phyloP scores from a whole-genome alignment of 2,113 vertebrate genomes.

The Sander lucioperca region DNA sequence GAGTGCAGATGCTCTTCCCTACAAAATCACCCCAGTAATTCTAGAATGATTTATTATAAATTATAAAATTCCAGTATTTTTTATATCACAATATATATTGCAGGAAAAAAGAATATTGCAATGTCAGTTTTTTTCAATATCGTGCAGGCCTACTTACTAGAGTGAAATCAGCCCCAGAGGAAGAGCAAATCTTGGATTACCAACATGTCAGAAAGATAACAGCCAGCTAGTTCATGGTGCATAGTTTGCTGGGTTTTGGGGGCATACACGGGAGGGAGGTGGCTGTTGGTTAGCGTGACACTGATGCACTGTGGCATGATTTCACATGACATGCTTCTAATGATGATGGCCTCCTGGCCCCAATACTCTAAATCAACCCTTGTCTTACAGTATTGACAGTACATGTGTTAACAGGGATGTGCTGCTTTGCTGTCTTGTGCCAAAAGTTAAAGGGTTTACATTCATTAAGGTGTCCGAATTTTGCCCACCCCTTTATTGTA shows the following conservation, averaged over 20 bases:
- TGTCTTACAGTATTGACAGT: not conserved
- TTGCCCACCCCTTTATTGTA: not conserved
- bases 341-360: slow-evolving; percentile 8
- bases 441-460: slow-evolving; percentile 15
- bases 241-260: slow-evolving; percentile 35
- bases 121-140: too few species aligned
- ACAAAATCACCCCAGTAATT: too few species aligned
- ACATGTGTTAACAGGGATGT: not conserved
- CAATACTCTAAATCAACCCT: slow-evolving; percentile 33
- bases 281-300: slow-evolving; percentile 9
- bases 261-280: slow-evolving; percentile 9
- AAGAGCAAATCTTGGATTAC: not conserved
- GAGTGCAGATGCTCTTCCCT: too few species aligned
- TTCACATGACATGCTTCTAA: slow-evolving; percentile 44
- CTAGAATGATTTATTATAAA: too few species aligned
- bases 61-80: too few species aligned
- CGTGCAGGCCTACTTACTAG: not conserved
- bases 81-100: too few species aligned
- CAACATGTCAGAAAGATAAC: not conserved
- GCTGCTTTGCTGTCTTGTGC: not conserved
- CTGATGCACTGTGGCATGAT: slow-evolving; percentile 53
- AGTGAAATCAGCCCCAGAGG: not conserved
- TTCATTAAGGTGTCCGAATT: slow-evolving; percentile 17
- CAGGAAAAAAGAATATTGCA: too few species aligned
- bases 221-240: not conserved